These are phyloP conservation scores for Drosophila malerkotliana DNA, from an alignment of 1,140 invertebrate species.

Conservation along the genomic window DNA sequence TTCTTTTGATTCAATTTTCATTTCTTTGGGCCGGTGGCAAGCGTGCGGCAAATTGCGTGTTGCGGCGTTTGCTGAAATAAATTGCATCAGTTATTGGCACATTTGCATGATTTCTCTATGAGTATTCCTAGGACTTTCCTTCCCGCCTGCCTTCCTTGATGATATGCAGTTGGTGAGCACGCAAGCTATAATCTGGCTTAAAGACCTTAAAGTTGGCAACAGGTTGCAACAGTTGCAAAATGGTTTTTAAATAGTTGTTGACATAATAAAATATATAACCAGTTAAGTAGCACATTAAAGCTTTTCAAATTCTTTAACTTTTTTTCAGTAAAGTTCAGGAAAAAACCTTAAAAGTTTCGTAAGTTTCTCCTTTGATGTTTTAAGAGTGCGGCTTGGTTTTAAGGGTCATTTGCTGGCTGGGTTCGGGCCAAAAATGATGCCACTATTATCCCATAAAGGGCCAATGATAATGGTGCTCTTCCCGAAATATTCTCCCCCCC, in stretches of 20 bases:
- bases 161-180: slow-evolving; percentile 61
- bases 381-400: slow-evolving; percentile 29
- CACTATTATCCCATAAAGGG: slow-evolving; percentile 32
- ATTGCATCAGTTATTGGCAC: slow-evolving; percentile 66
- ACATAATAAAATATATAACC: background rate
- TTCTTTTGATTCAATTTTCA: slow-evolving; percentile 49
- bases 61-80: slow-evolving; percentile 45
- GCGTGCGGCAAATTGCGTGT: slow-evolving; percentile 56
- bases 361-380: slow-evolving; percentile 7
- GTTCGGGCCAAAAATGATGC: slow-evolving; percentile 20
- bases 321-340: background rate
- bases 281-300: background rate
- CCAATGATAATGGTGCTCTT: slow-evolving; percentile 62
- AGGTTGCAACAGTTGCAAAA: slow-evolving; percentile 34
- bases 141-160: background rate
- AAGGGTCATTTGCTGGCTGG: slow-evolving; percentile 56
- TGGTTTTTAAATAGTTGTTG: background rate
- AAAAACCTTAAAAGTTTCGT: slow-evolving; percentile 7
- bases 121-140: slow-evolving; percentile 7
- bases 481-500: background rate
- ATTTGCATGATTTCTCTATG: slow-evolving; percentile 55
- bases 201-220: slow-evolving; percentile 48
- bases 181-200: slow-evolving; percentile 31
- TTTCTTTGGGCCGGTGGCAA: slow-evolving; percentile 24
- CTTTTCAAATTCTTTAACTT: background rate